Percentiles rank a stretch among this genome's conserved stretches.
These are phyloP conservation scores for Halichondria panicea DNA, from an alignment of 37 sponge, comb jelly and placozoan species.

Conservation along the genomic window DNA sequence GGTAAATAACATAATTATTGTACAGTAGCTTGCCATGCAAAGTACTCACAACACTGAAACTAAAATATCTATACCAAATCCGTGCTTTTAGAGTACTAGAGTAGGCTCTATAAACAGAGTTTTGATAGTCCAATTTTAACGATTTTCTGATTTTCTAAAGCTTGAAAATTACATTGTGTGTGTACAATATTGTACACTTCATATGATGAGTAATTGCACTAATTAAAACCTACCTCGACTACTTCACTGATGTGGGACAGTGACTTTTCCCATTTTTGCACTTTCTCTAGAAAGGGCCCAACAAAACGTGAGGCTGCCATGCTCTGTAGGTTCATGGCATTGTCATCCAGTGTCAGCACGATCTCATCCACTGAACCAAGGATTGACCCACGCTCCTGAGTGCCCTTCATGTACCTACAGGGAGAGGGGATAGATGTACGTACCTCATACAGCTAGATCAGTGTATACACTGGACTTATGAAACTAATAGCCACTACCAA, in stretches of 20 bases:
- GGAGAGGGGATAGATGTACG: too few species aligned
- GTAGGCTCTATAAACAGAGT: too few species aligned
- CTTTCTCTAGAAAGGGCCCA: conserved; percentile 93
- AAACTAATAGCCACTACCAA: too few species aligned
- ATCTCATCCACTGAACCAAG: conserved; percentile 97
- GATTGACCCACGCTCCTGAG: conserved; percentile 91
- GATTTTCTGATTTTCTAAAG: too few species aligned
- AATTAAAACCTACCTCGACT: conserved; percentile 81
- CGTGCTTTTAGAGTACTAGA: background rate
- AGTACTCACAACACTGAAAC: background rate
- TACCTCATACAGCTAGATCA: too few species aligned
- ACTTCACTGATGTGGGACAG: conserved; percentile 99
- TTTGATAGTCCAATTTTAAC: too few species aligned
- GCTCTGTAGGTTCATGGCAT: conserved; percentile 99
- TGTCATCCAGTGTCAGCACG: conserved; percentile 92
- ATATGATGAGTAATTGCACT: too few species aligned
- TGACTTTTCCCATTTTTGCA: conserved; percentile 99
- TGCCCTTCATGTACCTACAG: conserved; percentile 94
- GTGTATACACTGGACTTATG: too few species aligned
- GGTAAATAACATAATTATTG: background rate
- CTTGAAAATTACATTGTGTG: too few species aligned
- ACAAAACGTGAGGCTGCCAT: conserved; percentile 98
- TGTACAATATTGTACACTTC: too few species aligned
- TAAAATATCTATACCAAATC: background rate
- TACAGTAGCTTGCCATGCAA: too few species aligned